A percentile compares a stretch with the other conserved stretches of the same genome.
phyloP scores from a whole-genome alignment of 1,140 invertebrate genomes.

The Euura saliciscinereae region DNA sequence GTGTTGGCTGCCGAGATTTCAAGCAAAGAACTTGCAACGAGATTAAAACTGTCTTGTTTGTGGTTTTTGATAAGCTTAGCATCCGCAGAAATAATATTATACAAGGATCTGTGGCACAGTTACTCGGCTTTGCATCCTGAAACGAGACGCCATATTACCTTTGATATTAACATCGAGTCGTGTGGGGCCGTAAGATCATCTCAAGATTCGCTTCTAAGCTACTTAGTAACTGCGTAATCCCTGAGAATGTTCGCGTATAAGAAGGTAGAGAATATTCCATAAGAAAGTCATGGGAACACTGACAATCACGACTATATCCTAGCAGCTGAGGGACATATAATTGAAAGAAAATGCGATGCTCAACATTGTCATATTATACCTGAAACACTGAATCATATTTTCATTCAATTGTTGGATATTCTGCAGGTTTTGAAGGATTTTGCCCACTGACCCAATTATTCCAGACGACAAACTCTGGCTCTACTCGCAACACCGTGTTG shows the following conservation, averaged over 20 bases:
- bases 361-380: too few relatives aligned
- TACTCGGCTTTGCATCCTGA: neutral
- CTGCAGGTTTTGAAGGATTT: too few relatives aligned
- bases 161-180: constrained; percentile 1
- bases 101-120: neutral
- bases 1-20: too few relatives aligned
- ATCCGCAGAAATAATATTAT: neutral
- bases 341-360: too few relatives aligned
- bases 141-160: neutral
- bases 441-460: too few relatives aligned
- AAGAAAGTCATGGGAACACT: neutral
- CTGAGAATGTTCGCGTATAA: neutral
- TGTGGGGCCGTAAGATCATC: neutral
- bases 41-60: neutral
- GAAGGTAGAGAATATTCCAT: neutral
- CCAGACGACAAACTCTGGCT: too few relatives aligned
- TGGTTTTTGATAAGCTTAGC: neutral
- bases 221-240: neutral
- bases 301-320: neutral
- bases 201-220: neutral
- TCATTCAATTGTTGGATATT: too few relatives aligned
- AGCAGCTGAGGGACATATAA: too few relatives aligned
- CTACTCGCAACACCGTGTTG: too few relatives aligned
- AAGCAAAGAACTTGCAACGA: too few relatives aligned
- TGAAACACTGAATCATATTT: too few relatives aligned